Evolutionary conservation across 2,797 vertebrate species (phyloP), one percentile per base, ranked within the genome.

Genomic region (Gymnothorax reevesii): DNA sequence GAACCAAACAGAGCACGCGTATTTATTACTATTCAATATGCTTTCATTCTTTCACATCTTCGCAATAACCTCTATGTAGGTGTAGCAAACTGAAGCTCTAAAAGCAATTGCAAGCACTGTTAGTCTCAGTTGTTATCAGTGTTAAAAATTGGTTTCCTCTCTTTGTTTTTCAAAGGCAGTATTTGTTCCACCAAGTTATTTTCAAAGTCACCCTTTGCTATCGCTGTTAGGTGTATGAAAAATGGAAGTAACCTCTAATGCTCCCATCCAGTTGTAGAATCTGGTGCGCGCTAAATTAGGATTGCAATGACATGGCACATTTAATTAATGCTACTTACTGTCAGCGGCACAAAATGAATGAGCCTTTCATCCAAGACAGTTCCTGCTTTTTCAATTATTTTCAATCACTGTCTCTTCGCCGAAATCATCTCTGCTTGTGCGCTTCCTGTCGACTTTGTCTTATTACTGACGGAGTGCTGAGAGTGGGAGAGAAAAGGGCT

Each of bases 251-350:
- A 52, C 7, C 10, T 25, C 9, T 22, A 4, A 42, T 42, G 25
- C 49, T 33, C n/a, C n/a, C n/a, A 25, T 5, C 71, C 69, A 2
- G 12, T 75, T 84, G 12, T 42, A 62, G 42, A 25, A n/a, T 69
- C 62, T 59, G 33, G 57, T 20, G 49, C n/a, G 62, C 33, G 42
- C 82, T 57, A 77, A 86, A 86, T 86, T 55, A 64, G 73, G 66
- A 59, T 83, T 79, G 57, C 66, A 86, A 83, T 54, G 62, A 83
- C 55, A 27, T 22, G 52, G 54, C 54, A 17, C 20, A n/a, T 22
- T 80, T 75, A 86, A 86, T 86, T 83, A 87, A 75, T 73, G 82
- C 4, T 75, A 84, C 42, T 84, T 84, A 52, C 80, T 25, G 20
- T 60, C 62, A 75, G 82, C 15, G 33, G 82, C 33, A 9, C 17